Evolutionary conservation across 2,113 vertebrate species (phyloP).

Genomic region (Raja brachyura): DNA sequence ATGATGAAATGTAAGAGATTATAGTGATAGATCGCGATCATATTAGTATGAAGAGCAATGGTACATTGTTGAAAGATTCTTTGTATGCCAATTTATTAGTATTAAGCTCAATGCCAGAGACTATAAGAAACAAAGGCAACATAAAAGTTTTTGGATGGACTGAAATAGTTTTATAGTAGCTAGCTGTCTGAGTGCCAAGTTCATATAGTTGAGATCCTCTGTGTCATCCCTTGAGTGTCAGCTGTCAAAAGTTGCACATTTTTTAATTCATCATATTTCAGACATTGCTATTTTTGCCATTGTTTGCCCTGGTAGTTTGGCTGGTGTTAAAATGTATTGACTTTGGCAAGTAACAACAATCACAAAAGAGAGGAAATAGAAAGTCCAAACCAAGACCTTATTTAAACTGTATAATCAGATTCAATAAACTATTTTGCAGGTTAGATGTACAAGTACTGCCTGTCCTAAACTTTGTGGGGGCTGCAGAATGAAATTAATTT

Average conservation of each 20-base stretch:
- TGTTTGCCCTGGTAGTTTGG: neutral
- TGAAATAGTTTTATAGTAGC: constrained; percentile 14
- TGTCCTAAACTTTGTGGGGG: neutral
- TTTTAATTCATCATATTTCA: constrained; percentile 21
- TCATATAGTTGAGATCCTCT: neutral
- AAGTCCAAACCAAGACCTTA: neutral
- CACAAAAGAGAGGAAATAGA: too few relatives aligned
- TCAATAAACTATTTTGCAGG: constrained; percentile 8
- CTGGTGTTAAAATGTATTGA: neutral
- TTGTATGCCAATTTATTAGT: neutral
- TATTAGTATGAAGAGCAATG: neutral
- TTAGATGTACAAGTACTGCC: neutral
- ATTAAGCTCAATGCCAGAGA: neutral
- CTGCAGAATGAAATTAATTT: neutral
- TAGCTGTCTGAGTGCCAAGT: neutral
- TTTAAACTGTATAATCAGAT: neutral
- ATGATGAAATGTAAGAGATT: neutral
- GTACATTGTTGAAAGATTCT: neutral
- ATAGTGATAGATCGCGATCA: neutral
- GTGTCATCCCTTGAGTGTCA: neutral
- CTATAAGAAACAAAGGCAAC: constrained; percentile 18
- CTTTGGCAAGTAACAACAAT: neutral
- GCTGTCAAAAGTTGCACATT: neutral
- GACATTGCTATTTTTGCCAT: constrained; percentile 19
- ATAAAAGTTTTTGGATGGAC: neutral